A percentile compares a stretch with the other conserved stretches of the same genome.
phyloP scores from a whole-genome alignment of 2,113 vertebrate genomes.

The Prunella himalayana region DNA sequence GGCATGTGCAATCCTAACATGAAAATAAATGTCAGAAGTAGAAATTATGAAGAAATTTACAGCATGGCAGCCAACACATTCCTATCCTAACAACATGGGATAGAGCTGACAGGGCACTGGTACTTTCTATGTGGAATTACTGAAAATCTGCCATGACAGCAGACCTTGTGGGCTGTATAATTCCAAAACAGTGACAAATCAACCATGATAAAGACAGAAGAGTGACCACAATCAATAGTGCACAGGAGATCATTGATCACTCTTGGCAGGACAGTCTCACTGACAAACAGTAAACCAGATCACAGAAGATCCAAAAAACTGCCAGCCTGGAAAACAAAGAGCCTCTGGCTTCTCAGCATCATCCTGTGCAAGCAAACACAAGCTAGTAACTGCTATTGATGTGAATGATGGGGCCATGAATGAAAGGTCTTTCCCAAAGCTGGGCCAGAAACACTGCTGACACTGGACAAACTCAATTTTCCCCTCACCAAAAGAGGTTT shows the following conservation, averaged over 20 bases:
- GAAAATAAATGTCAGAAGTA: neutral
- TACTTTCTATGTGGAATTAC: neutral
- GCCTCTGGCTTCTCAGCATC: neutral
- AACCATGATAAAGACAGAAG: neutral
- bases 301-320: neutral
- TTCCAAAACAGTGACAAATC: neutral
- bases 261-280: neutral
- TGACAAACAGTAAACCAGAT: neutral
- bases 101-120: neutral
- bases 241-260: neutral
- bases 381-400: neutral
- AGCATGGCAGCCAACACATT: rapidly evolving
- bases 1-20: neutral
- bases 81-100: neutral
- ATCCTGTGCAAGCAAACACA: neutral
- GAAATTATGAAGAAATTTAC: neutral
- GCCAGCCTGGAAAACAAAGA: neutral
- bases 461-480: neutral
- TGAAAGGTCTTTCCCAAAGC: neutral
- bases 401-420: neutral
- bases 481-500: neutral
- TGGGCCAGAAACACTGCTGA: neutral
- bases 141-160: neutral
- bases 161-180: neutral
- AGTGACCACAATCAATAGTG: neutral